Conservation (phyloP, 2,797 vertebrate genomes). For the Epinephelus awoara region DNA sequence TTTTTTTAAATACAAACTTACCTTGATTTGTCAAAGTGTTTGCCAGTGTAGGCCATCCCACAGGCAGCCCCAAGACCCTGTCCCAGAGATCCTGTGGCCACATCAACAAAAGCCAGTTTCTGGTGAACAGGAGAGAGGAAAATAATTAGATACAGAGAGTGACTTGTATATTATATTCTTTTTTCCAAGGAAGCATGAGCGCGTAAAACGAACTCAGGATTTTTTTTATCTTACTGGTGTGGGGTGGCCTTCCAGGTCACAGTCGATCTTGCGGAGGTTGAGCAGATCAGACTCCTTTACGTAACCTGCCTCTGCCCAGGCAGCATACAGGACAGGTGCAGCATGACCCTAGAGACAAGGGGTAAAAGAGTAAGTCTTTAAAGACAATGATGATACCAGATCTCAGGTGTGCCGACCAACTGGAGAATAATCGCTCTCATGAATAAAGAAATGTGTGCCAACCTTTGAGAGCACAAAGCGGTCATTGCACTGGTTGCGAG, state of each 20-base stretch:
- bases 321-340: constrained; percentile 87
- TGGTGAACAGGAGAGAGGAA: constrained; percentile 46
- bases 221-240: constrained; percentile 82
- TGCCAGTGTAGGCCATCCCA: constrained; percentile 94
- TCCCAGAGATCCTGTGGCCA: constrained; percentile 91
- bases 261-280: constrained; percentile 88
- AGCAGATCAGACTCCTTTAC: constrained; percentile 85
- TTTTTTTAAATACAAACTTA: constrained; percentile 46
- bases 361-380: fast-evolving
- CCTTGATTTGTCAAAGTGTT: constrained; percentile 93
- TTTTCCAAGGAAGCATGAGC: background rate
- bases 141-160: background rate
- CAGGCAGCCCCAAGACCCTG: constrained; percentile 91
- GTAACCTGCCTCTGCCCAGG: constrained; percentile 87
- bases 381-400: background rate
- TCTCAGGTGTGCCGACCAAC: background rate
- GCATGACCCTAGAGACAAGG: constrained; percentile 82
- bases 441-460: background rate
- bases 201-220: background rate
- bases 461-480: constrained; percentile 93
- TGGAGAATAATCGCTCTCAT: fast-evolving
- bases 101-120: constrained; percentile 91
- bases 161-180: fast-evolving
- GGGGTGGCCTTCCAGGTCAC: constrained; percentile 88
- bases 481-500: constrained; percentile 89